phyloP scores from a whole-genome alignment of 2,797 vertebrate species.

The Triplophysa bombifrons region DNA sequence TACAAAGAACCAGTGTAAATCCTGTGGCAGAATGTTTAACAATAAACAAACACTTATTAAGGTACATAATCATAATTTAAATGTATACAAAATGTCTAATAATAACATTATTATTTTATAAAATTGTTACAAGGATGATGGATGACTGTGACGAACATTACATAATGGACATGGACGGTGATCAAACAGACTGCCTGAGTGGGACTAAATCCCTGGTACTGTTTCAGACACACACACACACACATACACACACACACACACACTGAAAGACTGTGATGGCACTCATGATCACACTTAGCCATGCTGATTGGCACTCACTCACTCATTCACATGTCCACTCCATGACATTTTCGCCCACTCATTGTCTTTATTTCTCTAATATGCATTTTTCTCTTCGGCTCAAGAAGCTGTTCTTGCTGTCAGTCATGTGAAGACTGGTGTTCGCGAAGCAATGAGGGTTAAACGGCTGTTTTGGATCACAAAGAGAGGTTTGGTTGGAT shows the following conservation, averaged over 20 bases:
- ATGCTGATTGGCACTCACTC: conserved; percentile 33
- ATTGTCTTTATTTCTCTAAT: conserved; percentile 23
- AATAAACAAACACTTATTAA: not conserved
- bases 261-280: conserved; percentile 23
- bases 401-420: conserved; percentile 22
- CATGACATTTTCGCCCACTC: conserved; percentile 36
- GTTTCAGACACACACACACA: not conserved
- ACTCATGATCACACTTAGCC: conserved; percentile 23
- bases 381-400: conserved; percentile 11
- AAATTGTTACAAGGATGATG: not conserved
- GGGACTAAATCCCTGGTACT: conserved; percentile 16
- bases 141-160: conserved; percentile 25
- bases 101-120: not conserved
- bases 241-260: conserved; percentile 17
- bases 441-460: conserved; percentile 13
- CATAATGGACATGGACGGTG: conserved; percentile 12
- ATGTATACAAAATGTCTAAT: not conserved
- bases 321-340: conserved; percentile 39
- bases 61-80: not conserved
- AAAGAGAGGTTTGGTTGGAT: not conserved
- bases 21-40: too few species aligned
- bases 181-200: conserved; percentile 33
- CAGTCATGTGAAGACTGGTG: conserved; percentile 18
- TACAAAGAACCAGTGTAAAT: too few species aligned
- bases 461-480: conserved; percentile 16